Percentiles rank a stretch among this genome's conserved stretches.
Conservation (phyloP, 1,140 invertebrate species). For the Aphaenogaster rudis region DNA sequence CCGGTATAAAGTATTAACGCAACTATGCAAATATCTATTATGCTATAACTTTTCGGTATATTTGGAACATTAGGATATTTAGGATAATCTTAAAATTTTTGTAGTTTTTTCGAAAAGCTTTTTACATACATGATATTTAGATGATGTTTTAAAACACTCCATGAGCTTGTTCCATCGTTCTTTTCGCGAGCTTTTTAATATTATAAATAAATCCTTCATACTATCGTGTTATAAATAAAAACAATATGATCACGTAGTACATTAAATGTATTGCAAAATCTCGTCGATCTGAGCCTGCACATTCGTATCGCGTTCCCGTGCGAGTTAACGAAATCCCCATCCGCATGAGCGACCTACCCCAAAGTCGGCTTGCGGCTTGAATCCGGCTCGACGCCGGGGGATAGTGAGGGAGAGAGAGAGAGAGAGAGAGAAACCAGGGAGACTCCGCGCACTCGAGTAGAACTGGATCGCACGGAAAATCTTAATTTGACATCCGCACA, state of each 20-base stretch:
- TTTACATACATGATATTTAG: neutral
- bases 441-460: conserved; percentile 22
- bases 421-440: neutral
- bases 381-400: conserved; percentile 20
- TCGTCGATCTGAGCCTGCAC: neutral
- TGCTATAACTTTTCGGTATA: neutral
- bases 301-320: neutral
- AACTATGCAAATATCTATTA: too few species aligned
- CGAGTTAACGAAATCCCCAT: conserved; percentile 2
- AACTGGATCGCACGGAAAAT: conserved; percentile 39
- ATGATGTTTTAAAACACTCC: neutral
- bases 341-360: conserved; percentile 19
- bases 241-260: neutral
- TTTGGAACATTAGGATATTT: neutral
- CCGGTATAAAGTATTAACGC: too few species aligned
- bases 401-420: conserved; percentile 47
- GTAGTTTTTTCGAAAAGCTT: neutral
- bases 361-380: conserved; percentile 21
- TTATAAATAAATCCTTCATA: neutral
- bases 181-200: neutral
- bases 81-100: neutral
- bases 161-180: neutral
- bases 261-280: neutral
- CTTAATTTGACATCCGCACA: conserved; percentile 62
- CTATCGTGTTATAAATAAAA: neutral